phyloP scores from a whole-genome alignment of 2,797 vertebrate species.

The Pteropus rufus region DNA sequence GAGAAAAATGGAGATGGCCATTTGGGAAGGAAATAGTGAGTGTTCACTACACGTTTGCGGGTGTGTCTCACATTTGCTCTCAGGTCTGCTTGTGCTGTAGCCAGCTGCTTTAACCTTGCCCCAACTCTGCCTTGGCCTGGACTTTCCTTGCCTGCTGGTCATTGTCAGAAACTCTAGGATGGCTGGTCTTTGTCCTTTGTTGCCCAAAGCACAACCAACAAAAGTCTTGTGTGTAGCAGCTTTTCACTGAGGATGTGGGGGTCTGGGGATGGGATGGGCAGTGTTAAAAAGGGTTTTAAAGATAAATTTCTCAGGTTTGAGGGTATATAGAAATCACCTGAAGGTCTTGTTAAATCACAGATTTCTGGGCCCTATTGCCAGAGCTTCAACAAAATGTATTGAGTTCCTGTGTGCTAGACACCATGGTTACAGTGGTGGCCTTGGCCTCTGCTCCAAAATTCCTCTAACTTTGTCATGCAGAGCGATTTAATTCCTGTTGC shows the following conservation, averaged over 20 bases:
- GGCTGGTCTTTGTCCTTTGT: neutral
- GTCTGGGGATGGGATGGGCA: neutral
- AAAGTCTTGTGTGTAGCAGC: neutral
- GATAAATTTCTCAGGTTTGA: neutral
- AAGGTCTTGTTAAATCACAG: neutral
- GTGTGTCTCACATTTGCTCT: neutral
- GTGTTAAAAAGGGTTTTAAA: neutral
- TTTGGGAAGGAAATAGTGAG: neutral
- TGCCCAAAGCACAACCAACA: neutral
- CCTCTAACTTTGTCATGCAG: neutral
- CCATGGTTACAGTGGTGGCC: neutral
- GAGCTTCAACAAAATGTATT: neutral
- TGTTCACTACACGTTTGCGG: neutral
- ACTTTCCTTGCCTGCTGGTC: neutral
- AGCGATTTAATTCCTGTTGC: neutral
- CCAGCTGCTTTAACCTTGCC: neutral
- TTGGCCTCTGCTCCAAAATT: neutral
- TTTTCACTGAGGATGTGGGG: neutral
- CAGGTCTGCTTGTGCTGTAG: neutral
- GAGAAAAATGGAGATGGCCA: neutral
- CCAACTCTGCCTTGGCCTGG: neutral
- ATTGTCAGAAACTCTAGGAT: neutral
- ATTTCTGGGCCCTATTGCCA: neutral
- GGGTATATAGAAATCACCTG: neutral
- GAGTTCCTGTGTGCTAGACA: neutral